A percentile compares a stretch with the other conserved stretches of the same genome.
phyloP scores from a whole-genome alignment of 2,113 vertebrate genomes.

The Phalacrocorax aristotelis region DNA sequence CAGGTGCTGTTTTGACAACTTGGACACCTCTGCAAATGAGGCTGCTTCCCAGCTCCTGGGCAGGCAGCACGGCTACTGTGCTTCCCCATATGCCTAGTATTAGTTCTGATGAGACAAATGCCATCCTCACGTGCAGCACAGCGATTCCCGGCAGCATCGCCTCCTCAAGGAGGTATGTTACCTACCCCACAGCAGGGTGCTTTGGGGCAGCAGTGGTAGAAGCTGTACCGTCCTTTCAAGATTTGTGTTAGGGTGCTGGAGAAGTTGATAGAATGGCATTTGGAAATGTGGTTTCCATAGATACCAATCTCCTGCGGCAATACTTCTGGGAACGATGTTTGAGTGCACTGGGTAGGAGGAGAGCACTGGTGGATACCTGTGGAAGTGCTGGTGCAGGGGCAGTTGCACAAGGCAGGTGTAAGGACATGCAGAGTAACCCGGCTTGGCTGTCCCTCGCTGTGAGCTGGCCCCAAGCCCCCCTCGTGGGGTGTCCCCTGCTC shows the following conservation, averaged over 20 bases:
- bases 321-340: background rate
- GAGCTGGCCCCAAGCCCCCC: background rate
- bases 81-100: constrained; percentile 45
- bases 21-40: constrained; percentile 60
- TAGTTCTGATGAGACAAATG: background rate
- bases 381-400: background rate
- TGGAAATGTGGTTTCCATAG: constrained; percentile 49
- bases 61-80: background rate
- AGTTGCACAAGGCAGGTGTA: background rate
- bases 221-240: background rate
- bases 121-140: accelerated
- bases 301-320: background rate
- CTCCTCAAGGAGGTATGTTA: background rate
- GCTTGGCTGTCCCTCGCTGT: background rate
- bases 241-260: background rate
- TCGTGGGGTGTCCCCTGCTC: background rate
- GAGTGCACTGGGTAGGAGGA: background rate
- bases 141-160: accelerated
- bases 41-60: constrained; percentile 22
- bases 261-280: constrained; percentile 8
- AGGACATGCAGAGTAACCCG: background rate
- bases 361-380: background rate
- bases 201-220: background rate
- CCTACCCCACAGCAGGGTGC: background rate
- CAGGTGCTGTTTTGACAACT: constrained; percentile 66